A percentile compares a stretch with the other conserved stretches of the same genome.
phyloP scores from a whole-genome alignment of 2,888 invertebrate genomes.

The Apamea monoglypha region DNA sequence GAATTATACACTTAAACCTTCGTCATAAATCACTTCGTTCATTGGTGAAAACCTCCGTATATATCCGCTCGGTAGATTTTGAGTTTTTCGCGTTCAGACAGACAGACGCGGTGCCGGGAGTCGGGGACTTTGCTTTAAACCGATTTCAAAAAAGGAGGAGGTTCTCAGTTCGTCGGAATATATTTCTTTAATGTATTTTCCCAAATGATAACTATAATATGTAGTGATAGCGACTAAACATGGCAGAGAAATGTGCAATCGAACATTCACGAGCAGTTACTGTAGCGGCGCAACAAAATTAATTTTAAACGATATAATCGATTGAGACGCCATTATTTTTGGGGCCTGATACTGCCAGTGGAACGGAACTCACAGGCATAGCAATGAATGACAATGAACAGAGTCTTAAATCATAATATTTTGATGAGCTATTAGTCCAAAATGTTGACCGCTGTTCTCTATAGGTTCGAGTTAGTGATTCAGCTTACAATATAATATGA shows the following conservation, averaged over 20 bases:
- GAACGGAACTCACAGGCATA: slow-evolving; percentile 68
- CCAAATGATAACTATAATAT: not conserved
- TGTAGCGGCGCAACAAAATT: slow-evolving; percentile 22
- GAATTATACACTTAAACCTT: not conserved
- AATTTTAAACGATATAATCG: slow-evolving; percentile 39
- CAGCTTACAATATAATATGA: not conserved
- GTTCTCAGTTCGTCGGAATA: not conserved
- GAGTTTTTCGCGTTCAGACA: not conserved
- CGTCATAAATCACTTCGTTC: not conserved
- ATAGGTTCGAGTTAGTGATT: not conserved
- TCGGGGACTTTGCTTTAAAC: too few species aligned
- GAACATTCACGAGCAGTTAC: slow-evolving; percentile 6
- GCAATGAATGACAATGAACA: slow-evolving; percentile 71
- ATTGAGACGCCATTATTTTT: slow-evolving; percentile 60
- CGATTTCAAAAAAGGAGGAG: not conserved
- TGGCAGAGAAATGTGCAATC: not conserved
- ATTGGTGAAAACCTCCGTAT: not conserved
- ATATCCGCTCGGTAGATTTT: not conserved
- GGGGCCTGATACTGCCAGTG: slow-evolving; percentile 58
- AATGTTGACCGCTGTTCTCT: slow-evolving; percentile 10
- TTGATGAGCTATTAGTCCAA: slow-evolving; percentile 47
- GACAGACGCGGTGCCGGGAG: not conserved
- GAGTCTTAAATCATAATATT: slow-evolving; percentile 49
- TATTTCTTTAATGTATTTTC: not conserved
- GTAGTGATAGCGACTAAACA: not conserved